Evolutionary conservation across 2,888 invertebrate species (phyloP).

Genomic region (Drosophila helvetica): DNA sequence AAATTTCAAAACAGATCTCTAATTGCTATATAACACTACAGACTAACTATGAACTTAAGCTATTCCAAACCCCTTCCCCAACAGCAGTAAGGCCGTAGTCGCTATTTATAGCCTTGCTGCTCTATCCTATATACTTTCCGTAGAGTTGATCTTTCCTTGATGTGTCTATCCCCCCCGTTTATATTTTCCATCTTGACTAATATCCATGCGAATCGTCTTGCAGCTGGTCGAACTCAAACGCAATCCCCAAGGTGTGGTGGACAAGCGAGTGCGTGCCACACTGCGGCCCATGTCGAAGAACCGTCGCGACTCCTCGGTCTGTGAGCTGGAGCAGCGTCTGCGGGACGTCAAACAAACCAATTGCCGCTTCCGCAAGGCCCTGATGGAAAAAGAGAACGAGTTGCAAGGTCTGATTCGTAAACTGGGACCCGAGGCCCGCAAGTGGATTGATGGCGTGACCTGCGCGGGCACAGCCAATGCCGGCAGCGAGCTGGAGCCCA

Average conservation of each 20-base stretch:
- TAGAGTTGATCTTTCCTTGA: slow-evolving; percentile 45
- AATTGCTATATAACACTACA: slow-evolving; percentile 78
- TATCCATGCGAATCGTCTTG: slow-evolving; percentile 33
- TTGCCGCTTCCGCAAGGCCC: slow-evolving; percentile 91
- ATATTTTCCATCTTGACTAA: slow-evolving; percentile 5
- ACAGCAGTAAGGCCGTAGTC: slow-evolving; percentile 21
- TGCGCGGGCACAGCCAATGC: slow-evolving; percentile 65
- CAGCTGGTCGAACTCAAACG: slow-evolving; percentile 95
- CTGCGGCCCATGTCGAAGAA: slow-evolving; percentile 92
- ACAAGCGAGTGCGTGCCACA: slow-evolving; percentile 93
- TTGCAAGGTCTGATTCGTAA: slow-evolving; percentile 86
- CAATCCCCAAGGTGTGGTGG: slow-evolving; percentile 92
- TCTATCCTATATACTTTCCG: slow-evolving; percentile 19
- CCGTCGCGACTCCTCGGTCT: slow-evolving; percentile 91
- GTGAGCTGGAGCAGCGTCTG: slow-evolving; percentile 92
- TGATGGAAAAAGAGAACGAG: slow-evolving; percentile 93
- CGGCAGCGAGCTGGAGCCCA: slow-evolving; percentile 80
- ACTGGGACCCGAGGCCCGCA: slow-evolving; percentile 83
- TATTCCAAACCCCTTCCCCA: slow-evolving; percentile 16
- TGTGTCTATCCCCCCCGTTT: slow-evolving; percentile 24
- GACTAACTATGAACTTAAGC: slow-evolving; percentile 51
- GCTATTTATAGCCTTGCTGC: slow-evolving; percentile 13
- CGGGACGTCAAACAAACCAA: slow-evolving; percentile 93
- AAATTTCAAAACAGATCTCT: slow-evolving; percentile 53
- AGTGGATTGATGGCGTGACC: slow-evolving; percentile 84